phyloP scores from a whole-genome alignment of 2,888 invertebrate species.

The Ypsolopha sequella region DNA sequence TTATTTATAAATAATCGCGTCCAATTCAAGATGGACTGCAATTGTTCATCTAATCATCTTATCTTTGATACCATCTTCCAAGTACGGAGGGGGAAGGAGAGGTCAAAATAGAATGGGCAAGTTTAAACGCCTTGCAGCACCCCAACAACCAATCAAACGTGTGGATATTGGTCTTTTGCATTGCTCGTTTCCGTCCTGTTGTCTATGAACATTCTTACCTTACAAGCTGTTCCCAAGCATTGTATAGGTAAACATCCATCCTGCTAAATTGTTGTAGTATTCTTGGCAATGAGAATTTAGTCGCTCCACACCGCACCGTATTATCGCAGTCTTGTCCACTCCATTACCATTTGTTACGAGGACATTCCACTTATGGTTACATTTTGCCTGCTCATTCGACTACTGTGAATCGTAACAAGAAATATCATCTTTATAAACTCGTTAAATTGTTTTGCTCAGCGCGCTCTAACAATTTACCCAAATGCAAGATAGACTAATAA shows the following conservation, averaged over 20 bases:
- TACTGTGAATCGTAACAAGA: not conserved
- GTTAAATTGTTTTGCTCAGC: no score
- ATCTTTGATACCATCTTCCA: slow-evolving; percentile 13
- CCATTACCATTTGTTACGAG: not conserved
- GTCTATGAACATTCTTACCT: not conserved
- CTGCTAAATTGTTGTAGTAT: no score
- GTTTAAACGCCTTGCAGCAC: not conserved
- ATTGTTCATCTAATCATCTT: slow-evolving; percentile 13
- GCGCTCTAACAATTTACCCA: no score
- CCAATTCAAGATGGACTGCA: slow-evolving; percentile 27
- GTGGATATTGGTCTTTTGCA: slow-evolving; percentile 23
- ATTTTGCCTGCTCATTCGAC: not conserved
- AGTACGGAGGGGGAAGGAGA: slow-evolving; percentile 26
- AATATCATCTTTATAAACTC: not conserved
- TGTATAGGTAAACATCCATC: no score
- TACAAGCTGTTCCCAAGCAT: no score
- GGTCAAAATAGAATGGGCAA: slow-evolving; percentile 39
- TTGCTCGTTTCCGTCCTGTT: slow-evolving; percentile 27
- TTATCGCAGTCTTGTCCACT: not conserved
- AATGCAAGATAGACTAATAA: no score
- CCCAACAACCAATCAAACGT: not conserved
- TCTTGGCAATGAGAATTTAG: no score
- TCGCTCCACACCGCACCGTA: no score
- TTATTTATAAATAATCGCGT: slow-evolving; percentile 45
- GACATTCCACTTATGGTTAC: not conserved